Evolutionary conservation across 2,797 vertebrate species (phyloP).

Genomic region (Notolepis coatsorum): DNA sequence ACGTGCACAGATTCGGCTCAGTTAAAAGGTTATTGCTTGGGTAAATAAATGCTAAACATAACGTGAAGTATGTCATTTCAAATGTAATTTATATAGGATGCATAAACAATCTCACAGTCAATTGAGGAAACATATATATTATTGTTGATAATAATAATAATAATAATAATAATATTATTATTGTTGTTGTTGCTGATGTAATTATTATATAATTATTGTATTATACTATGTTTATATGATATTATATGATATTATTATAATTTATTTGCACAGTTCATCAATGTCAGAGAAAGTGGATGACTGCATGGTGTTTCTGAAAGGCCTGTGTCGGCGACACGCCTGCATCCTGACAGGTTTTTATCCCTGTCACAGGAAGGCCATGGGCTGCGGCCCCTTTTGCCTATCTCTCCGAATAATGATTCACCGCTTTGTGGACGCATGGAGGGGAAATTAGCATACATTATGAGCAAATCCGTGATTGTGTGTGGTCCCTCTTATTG

Average conservation of each 20-base stretch:
- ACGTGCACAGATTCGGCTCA: slow-evolving; percentile 18
- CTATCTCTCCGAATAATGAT: slow-evolving; percentile 82
- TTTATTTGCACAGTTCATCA: slow-evolving; percentile 2
- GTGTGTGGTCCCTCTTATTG: slow-evolving; percentile 90
- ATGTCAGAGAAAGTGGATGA: background rate
- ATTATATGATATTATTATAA: background rate
- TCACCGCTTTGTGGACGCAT: slow-evolving; percentile 92
- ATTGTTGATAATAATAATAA: background rate
- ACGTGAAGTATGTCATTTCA: too few species aligned
- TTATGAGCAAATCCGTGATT: slow-evolving; percentile 89
- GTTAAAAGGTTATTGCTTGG: slow-evolving; percentile 13
- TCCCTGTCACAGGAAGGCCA: slow-evolving; percentile 68
- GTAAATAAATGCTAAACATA: too few species aligned
- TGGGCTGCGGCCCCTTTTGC: slow-evolving; percentile 79
- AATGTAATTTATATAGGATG: too few species aligned
- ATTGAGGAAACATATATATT: too few species aligned
- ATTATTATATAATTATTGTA: background rate
- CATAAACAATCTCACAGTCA: too few species aligned
- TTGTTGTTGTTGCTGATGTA: background rate
- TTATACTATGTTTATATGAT: background rate
- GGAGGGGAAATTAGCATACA: slow-evolving; percentile 91
- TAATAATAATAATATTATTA: background rate
- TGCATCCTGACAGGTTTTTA: background rate
- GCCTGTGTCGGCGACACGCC: background rate
- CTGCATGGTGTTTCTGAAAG: background rate